A percentile compares a stretch with the other conserved stretches of the same genome.
phyloP scores from a whole-genome alignment of 2,888 invertebrate genomes.

The Cyaniris semiargus region DNA sequence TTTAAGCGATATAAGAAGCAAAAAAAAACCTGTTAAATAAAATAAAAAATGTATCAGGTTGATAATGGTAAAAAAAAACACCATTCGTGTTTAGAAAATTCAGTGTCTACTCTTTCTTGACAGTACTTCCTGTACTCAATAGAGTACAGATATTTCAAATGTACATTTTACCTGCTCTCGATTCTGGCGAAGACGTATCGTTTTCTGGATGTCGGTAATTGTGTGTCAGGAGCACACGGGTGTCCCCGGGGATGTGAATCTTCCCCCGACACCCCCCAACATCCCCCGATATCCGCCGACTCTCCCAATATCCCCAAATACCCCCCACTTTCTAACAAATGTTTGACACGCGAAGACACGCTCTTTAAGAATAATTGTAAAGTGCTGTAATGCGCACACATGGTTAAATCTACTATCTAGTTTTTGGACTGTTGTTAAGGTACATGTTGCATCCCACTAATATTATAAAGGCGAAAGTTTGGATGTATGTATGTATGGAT shows the following conservation, averaged over 20 bases:
- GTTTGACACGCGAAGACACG: neutral
- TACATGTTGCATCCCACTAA: too few species aligned
- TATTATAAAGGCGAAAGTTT: too few species aligned
- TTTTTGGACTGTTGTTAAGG: too few species aligned
- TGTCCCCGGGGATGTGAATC: neutral
- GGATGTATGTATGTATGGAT: too few species aligned
- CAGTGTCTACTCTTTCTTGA: neutral
- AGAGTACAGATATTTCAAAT: neutral
- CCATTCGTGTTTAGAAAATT: neutral
- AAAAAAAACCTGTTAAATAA: too few species aligned
- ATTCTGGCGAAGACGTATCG: neutral
- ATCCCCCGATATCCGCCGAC: neutral
- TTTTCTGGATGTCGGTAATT: constrained; percentile 14
- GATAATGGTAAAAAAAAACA: too few species aligned
- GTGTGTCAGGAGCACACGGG: neutral
- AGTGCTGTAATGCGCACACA: neutral
- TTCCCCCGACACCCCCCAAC: neutral
- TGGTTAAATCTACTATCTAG: too few species aligned
- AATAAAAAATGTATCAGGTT: too few species aligned
- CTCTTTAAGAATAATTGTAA: neutral
- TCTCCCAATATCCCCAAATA: neutral
- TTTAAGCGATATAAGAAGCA: too few species aligned
- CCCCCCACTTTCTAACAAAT: neutral
- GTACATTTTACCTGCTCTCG: neutral
- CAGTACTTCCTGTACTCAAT: neutral